A percentile compares a stretch with the other conserved stretches of the same genome.
phyloP scores from a whole-genome alignment of 2,888 invertebrate genomes.

The Strigamia transsilvanica region DNA sequence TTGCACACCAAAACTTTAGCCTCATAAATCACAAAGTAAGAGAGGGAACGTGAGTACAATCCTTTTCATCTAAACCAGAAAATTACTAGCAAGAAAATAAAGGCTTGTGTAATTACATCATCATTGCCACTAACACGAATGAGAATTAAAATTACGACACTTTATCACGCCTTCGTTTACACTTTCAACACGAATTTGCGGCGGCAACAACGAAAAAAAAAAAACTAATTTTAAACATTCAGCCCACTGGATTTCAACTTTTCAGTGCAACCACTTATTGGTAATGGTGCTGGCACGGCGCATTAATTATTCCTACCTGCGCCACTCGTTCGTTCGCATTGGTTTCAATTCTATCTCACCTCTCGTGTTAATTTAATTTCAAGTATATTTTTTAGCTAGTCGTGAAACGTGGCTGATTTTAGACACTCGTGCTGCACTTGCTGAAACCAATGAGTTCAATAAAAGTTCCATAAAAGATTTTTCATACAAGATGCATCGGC shows the following conservation, averaged over 20 bases:
- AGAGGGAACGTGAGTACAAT: background rate
- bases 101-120: conserved; percentile 29
- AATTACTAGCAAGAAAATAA: conserved; percentile 22
- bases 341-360: background rate
- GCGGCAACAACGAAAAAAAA: background rate
- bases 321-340: background rate
- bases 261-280: background rate
- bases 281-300: background rate
- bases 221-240: background rate
- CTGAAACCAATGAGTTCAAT: conserved; percentile 27
- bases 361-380: background rate
- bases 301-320: background rate
- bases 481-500: background rate
- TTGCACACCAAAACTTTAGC: background rate
- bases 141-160: conserved; percentile 9
- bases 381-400: background rate
- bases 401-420: background rate
- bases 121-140: background rate
- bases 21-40: conserved; percentile 6
- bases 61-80: conserved; percentile 2
- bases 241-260: background rate
- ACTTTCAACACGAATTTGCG: background rate
- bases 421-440: background rate
- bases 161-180: conserved; percentile 18
- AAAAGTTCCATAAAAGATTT: conserved; percentile 23